Evolutionary conservation across 2,888 invertebrate species (phyloP), one percentile per base, ranked within the genome.

Genomic region (Phlogophora meticulosa): DNA sequence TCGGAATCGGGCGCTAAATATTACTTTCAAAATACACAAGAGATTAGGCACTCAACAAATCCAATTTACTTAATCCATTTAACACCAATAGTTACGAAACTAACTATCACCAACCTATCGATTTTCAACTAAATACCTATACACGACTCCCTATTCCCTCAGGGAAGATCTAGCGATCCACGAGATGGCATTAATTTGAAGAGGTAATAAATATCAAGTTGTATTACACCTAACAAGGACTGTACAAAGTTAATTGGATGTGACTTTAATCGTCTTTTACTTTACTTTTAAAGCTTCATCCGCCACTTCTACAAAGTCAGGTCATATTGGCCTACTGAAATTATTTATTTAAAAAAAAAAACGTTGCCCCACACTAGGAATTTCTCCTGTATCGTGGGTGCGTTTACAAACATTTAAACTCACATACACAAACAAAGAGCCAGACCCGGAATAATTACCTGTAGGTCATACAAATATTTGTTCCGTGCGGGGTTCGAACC

Each of bases 211-310:
- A 69, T 80, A 72, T 63, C 51, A 49, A 60, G 24, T 48, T 15
- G 51, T 48, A 46, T 57, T 55, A 60, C 43, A 43, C 15, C 32
- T 32, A 61, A 63, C 43, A 49, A 69, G 48, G 45, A 64, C 59
- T 75, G 48, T 59, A 53, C 46, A 72, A 72, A 68, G 48, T 60
- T 62, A 71, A 73, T 72, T 76, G 42, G 49, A 53, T 51, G 40
- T 22, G 45, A 45, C 52, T 73, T 32, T 17, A 42, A 17, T 59
- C 59, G 9, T 11, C 11, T 40, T 38, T 32, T 15, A 32, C 20
- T 60, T 61, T 22, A 60, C 22, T 42, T 42, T 2, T 15, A 34
- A 24, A 43, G 5, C 7, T 2, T 17, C 11, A 53, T 52, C 13
- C 20, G 13, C 1, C 2, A 2, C 24, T 17, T 1, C 9, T 17